Conservation (phyloP, 2,888 invertebrate species). For the Drosophila conformis region DNA sequence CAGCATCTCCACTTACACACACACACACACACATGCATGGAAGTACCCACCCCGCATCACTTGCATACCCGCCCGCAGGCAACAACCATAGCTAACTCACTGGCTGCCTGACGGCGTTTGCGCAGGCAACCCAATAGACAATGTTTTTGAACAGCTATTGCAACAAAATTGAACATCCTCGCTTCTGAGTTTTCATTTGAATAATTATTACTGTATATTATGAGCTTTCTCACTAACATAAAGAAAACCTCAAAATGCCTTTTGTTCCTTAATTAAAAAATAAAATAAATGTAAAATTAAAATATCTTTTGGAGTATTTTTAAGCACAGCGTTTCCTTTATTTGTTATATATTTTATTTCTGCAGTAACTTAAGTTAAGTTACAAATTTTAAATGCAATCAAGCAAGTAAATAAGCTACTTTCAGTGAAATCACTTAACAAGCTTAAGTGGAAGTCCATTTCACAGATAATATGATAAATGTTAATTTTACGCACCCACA, state of each 20-base stretch:
- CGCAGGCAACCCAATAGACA: slow-evolving; percentile 69
- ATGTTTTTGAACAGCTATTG: slow-evolving; percentile 2
- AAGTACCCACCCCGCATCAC: slow-evolving; percentile 13
- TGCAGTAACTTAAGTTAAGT: not conserved
- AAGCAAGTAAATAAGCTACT: not conserved
- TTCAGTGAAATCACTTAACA: not conserved
- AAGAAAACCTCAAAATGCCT: not conserved
- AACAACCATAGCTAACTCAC: slow-evolving; percentile 73
- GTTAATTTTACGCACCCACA: not conserved
- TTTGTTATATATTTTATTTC: not conserved
- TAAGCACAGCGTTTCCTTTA: not conserved
- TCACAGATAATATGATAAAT: not conserved
- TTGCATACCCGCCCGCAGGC: slow-evolving; percentile 58
- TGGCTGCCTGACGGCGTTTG: slow-evolving; percentile 65
- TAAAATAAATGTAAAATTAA: too few relatives aligned
- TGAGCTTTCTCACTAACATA: not conserved
- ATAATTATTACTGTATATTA: not conserved
- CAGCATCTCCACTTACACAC: slow-evolving; percentile 65
- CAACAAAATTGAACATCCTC: not conserved
- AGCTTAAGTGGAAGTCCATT: not conserved
- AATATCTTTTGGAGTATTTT: not conserved
- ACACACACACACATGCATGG: slow-evolving; percentile 19
- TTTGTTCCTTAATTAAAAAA: too few relatives aligned
- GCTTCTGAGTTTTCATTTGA: not conserved
- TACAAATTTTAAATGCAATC: not conserved